Percentiles rank a stretch among this genome's conserved stretches.
These are phyloP conservation scores for Ptilorrhoa leucosticta DNA, from an alignment of 2,113 vertebrate genomes.

Conservation along the genomic window DNA sequence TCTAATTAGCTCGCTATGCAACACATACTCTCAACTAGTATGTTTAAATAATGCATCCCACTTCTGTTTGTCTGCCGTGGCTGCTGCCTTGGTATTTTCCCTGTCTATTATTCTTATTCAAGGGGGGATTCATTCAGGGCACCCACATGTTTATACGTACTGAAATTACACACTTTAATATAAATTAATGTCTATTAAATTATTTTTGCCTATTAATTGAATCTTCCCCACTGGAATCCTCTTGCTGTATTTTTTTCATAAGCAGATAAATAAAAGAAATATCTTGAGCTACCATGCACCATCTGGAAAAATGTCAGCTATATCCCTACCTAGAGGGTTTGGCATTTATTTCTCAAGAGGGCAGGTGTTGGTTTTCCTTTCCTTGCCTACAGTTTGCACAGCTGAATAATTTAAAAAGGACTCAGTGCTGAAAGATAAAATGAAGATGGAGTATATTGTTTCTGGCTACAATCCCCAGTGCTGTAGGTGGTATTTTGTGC, in stretches of 20 bases:
- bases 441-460: slow-evolving; percentile 51
- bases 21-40: not conserved
- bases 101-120: not conserved
- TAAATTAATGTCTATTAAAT: not conserved
- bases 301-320: slow-evolving; percentile 51
- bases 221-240: not conserved
- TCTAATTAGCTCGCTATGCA: not conserved
- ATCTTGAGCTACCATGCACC: not conserved
- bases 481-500: slow-evolving; percentile 41
- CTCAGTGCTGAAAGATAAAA: slow-evolving; percentile 44
- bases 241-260: not conserved
- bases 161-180: not conserved
- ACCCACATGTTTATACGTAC: not conserved
- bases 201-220: not conserved
- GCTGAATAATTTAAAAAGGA: slow-evolving; percentile 57
- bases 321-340: slow-evolving; percentile 5
- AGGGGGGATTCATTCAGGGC: not conserved
- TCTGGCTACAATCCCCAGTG: slow-evolving; percentile 34
- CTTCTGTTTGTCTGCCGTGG: not conserved
- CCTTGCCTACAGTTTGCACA: slow-evolving; percentile 47
- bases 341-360: slow-evolving; percentile 38
- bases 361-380: slow-evolving; percentile 39
- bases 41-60: not conserved
- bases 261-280: slow-evolving; percentile 19
- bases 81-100: not conserved